Base-by-base conservation (phyloP, 2,888 invertebrate genomes). In the Brachypalpus laphriformis region DNA sequence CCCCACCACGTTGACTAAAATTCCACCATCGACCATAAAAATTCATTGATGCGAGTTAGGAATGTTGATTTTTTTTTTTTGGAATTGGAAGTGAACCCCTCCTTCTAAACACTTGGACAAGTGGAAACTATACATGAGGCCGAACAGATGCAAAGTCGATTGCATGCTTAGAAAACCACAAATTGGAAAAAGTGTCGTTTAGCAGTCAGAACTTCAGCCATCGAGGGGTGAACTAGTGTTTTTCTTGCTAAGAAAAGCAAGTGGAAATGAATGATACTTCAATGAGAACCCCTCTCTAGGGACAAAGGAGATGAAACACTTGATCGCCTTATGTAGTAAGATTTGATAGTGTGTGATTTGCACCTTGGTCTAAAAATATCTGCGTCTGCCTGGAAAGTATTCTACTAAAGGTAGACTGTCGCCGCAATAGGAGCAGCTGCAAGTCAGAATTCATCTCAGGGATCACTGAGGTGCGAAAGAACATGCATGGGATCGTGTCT, bases 161-260 rank as follows among this genome's bases (percentile, higher is more conserved):
- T 74, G 78, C 54, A 78, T 70, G 63, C 66, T 66, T 66, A 71
- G 76, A 71, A 81, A 59, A 66, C 85, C 85, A 85, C 85, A 85
- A 85, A 85, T 85, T 85, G 76, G 71, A 85, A 75, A 82, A 81
- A 68, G 57, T 83, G 83, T 83, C 83, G 61, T 49, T 65, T 71
- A 59, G 54, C 57, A 72, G 77, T 42, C 76, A 54, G 40, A 40
- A 40, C 14, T 40, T 22, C 14, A 14, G n/a, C 37, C 14, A 40
- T n/a, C 42, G 49, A 42, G 61, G 47, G 68, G 28, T 9, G 63
- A 22, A 57, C 11, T 63, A n/a, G 31, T 63, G 56, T 65, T 66
- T 16, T 71, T 57, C 59, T 68, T 16, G 18, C 31, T n/a, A 16
- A 28, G 16, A 31, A 28, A 18, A 25, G 40, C 61, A 70, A 82